A percentile compares a stretch with the other conserved stretches of the same genome.
These are phyloP conservation scores for Lophotriccus pileatus DNA, from an alignment of 2,797 vertebrate species.

Conservation along the genomic window DNA sequence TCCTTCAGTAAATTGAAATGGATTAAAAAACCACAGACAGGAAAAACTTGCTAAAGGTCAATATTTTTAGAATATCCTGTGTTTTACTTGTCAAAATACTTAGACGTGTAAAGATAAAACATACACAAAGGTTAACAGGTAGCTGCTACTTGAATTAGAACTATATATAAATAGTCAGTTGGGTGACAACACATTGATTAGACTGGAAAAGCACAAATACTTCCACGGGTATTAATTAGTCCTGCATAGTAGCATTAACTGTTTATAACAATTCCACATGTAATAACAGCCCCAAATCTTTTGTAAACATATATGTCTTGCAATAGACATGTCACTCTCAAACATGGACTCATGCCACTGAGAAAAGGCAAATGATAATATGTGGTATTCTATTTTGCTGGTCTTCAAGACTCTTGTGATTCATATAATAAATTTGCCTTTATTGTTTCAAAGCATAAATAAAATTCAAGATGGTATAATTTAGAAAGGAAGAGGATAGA, in stretches of 20 bases:
- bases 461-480: background rate
- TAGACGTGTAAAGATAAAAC: constrained; percentile 2
- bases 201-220: background rate
- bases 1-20: constrained; percentile 69
- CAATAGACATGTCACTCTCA: background rate
- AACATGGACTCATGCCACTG: background rate
- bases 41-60: constrained; percentile 61
- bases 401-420: background rate
- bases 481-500: background rate
- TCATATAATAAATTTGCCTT: background rate
- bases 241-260: background rate
- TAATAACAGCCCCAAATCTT: background rate
- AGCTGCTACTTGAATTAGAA: background rate
- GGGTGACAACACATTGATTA: background rate
- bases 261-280: background rate
- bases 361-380: constrained; percentile 12
- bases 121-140: background rate
- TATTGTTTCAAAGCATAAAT: background rate
- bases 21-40: constrained; percentile 56
- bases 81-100: constrained; percentile 48
- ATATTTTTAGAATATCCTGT: constrained; percentile 25
- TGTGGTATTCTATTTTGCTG: background rate
- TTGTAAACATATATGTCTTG: background rate
- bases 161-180: background rate
- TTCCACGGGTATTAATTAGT: background rate